phyloP scores from a whole-genome alignment of 2,797 vertebrate genomes.

The Acanthopagrus latus region DNA sequence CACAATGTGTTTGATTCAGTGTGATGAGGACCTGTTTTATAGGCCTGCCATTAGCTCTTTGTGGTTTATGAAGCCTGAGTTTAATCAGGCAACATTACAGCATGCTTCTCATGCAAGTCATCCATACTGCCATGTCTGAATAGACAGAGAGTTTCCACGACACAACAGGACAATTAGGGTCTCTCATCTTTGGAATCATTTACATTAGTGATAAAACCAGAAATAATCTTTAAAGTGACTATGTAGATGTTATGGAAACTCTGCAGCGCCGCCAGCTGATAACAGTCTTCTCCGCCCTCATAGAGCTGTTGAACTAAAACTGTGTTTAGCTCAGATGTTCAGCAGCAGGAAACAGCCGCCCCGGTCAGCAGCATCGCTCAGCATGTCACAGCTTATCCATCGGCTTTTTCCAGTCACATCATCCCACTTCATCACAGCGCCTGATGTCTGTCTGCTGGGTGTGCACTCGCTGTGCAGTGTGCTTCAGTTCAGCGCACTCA shows the following conservation, averaged over 20 bases:
- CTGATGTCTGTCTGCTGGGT: slow-evolving; percentile 46
- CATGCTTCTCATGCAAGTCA: slow-evolving; percentile 72
- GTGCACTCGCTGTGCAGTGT: slow-evolving; percentile 52
- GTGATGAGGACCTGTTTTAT: slow-evolving; percentile 2
- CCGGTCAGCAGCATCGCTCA: slow-evolving; percentile 58
- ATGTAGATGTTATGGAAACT: slow-evolving; percentile 66
- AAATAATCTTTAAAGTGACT: slow-evolving; percentile 9
- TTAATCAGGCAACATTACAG: slow-evolving; percentile 40
- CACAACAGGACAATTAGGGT: slow-evolving; percentile 17
- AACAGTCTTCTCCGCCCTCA: slow-evolving; percentile 43
- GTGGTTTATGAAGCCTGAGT: background rate
- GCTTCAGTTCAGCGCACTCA: slow-evolving; percentile 64
- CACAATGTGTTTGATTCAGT: background rate
- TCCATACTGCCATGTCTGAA: slow-evolving; percentile 37
- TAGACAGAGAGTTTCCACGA: slow-evolving; percentile 72
- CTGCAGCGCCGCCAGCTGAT: slow-evolving; percentile 37
- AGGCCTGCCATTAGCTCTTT: background rate
- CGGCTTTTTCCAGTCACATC: slow-evolving; percentile 66
- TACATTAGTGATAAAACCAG: background rate
- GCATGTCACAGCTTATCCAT: slow-evolving; percentile 68
- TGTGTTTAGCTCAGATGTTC: slow-evolving; percentile 48
- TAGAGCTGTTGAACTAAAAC: slow-evolving; percentile 55
- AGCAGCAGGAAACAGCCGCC: slow-evolving; percentile 47
- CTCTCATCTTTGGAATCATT: slow-evolving; percentile 10
- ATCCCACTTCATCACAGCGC: slow-evolving; percentile 62